phyloP scores from a whole-genome alignment of 2,797 vertebrate species.

The Discoglossus pictus region DNA sequence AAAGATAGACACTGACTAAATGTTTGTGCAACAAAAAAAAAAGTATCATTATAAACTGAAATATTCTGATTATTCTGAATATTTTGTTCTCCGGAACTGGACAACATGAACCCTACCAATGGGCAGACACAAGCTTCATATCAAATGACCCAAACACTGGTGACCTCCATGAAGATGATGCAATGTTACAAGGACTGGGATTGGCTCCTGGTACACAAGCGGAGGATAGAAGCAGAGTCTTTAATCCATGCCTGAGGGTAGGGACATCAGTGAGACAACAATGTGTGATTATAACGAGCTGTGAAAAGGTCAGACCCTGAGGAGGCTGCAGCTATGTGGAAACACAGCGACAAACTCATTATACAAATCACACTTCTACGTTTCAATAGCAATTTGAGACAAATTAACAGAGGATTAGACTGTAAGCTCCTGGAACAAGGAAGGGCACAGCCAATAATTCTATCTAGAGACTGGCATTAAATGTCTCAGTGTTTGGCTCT shows the following conservation, averaged over 20 bases:
- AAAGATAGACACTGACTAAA: too few species aligned
- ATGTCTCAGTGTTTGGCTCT: not conserved
- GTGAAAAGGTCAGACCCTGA: constrained; percentile 78
- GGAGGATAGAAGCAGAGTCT: constrained; percentile 31
- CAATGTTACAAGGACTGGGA: too few species aligned
- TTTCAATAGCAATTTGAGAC: constrained; percentile 4
- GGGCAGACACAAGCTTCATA: too few species aligned
- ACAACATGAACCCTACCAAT: too few species aligned
- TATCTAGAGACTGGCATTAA: constrained; percentile 5
- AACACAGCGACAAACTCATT: not conserved
- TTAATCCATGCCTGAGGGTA: constrained; percentile 42
- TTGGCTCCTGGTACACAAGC: constrained; percentile 23
- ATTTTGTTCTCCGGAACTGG: too few species aligned
- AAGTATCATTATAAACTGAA: too few species aligned
- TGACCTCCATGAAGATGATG: too few species aligned
- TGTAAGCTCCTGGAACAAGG: not conserved
- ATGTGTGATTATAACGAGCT: constrained; percentile 78
- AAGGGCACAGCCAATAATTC: not conserved
- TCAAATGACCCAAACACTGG: too few species aligned
- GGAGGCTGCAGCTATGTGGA: constrained; percentile 60
- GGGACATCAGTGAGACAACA: constrained; percentile 68
- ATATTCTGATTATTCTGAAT: too few species aligned
- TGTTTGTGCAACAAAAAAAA: too few species aligned
- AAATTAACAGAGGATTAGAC: constrained; percentile 13
- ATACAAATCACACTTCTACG: not conserved